phyloP scores from a whole-genome alignment of 2,113 vertebrate species.

The Neotoma lepida region DNA sequence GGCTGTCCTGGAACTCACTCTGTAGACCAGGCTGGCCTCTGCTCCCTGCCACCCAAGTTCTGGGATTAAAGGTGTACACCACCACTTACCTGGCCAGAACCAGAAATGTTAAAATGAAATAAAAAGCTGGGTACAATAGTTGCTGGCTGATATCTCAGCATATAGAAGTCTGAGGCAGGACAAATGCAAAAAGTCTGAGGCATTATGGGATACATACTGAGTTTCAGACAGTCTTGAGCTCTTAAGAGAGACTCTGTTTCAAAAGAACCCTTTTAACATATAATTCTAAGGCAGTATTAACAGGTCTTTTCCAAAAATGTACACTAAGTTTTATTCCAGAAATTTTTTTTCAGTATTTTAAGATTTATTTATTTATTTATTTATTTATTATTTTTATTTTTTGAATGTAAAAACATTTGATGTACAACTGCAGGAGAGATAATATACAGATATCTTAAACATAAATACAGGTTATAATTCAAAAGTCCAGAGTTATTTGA shows the following conservation, averaged over 20 bases:
- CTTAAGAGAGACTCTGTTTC: background rate
- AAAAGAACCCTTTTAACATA: constrained; percentile 15
- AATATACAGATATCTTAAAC: no score
- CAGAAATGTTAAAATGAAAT: background rate
- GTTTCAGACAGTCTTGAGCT: background rate
- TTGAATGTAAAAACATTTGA: no score
- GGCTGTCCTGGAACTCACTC: background rate
- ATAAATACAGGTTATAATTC: no score
- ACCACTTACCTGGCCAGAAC: background rate
- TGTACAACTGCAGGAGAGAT: no score
- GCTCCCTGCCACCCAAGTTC: background rate
- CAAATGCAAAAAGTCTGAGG: background rate
- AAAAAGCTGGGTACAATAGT: background rate
- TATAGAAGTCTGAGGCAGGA: background rate
- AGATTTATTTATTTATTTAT: no score
- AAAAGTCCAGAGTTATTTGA: no score
- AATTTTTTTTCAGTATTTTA: no score
- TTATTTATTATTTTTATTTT: no score
- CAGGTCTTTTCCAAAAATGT: background rate
- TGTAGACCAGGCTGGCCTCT: background rate
- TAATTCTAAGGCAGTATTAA: constrained; percentile 7
- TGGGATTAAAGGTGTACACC: background rate
- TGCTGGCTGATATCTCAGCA: no score
- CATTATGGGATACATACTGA: background rate
- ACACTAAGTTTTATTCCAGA: background rate